Percentiles rank a stretch among this genome's conserved stretches.
These are phyloP conservation scores for Phenacoccus solenopsis DNA, from an alignment of 1,140 invertebrate genomes.

Conservation along the genomic window DNA sequence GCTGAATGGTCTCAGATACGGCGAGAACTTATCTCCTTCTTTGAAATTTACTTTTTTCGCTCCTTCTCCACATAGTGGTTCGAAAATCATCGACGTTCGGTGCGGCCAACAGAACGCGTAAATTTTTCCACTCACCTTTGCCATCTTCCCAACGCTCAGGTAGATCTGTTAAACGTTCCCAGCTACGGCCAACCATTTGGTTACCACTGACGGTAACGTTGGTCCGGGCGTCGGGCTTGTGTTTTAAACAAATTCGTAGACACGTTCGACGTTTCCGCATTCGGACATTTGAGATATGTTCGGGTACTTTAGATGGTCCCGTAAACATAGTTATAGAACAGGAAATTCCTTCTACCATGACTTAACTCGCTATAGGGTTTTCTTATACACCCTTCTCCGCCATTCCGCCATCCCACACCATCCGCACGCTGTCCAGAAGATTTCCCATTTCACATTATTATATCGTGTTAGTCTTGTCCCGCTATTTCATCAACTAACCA, in stretches of 20 bases:
- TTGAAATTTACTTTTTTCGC: not conserved
- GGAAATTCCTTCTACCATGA: not conserved
- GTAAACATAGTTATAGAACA: not conserved
- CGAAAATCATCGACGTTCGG: too few relatives aligned
- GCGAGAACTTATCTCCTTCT: conserved; percentile 8
- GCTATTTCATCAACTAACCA: conserved; percentile 1
- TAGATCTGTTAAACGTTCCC: too few relatives aligned
- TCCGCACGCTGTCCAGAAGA: not conserved
- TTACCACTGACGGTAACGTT: too few relatives aligned
- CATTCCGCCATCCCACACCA: not conserved
- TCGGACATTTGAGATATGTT: conserved; percentile 13
- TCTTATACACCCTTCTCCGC: not conserved
- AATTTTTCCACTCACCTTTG: too few relatives aligned
- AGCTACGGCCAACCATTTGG: too few relatives aligned
- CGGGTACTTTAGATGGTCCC: not conserved
- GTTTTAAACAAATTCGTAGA: not conserved
- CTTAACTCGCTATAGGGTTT: not conserved
- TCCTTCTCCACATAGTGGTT: not conserved
- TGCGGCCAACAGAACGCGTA: too few relatives aligned
- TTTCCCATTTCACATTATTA: not conserved
- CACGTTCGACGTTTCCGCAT: conserved; percentile 10
- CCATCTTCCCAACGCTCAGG: too few relatives aligned
- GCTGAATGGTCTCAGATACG: not conserved
- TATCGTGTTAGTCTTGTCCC: not conserved
- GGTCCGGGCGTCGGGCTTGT: too few relatives aligned